These are phyloP conservation scores for Tenthredo notha DNA, from an alignment of 2,888 invertebrate genomes.

Conservation along the genomic window DNA sequence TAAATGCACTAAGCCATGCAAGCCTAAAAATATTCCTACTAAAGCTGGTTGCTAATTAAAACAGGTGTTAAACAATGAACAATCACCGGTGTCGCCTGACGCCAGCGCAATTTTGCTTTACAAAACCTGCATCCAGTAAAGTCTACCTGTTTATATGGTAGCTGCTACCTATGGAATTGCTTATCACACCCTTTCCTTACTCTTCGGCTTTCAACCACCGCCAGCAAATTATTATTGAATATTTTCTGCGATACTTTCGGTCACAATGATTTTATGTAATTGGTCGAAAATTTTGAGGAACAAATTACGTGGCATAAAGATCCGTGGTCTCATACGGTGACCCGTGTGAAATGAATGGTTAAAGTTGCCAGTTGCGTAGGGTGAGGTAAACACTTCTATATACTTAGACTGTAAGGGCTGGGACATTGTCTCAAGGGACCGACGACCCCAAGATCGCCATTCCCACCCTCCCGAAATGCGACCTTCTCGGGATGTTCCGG, in stretches of 20 bases:
- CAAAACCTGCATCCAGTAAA: slow-evolving; percentile 8
- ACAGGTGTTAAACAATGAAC: slow-evolving; percentile 57
- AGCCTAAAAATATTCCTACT: not conserved
- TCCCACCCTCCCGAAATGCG: not conserved
- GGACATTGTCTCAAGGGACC: slow-evolving; percentile 5
- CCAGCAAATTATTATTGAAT: not conserved
- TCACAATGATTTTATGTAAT: slow-evolving; percentile 1
- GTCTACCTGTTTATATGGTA: slow-evolving; percentile 37
- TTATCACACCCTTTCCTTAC: slow-evolving; percentile 5
- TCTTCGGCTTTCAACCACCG: not conserved
- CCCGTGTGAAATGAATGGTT: not conserved
- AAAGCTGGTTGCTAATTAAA: slow-evolving; percentile 53
- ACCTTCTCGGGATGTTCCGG: slow-evolving; percentile 5
- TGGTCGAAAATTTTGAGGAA: not conserved
- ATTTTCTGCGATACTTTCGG: not conserved
- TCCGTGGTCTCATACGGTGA: not conserved
- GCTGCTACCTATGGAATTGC: slow-evolving; percentile 26
- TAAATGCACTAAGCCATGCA: not conserved
- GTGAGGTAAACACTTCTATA: not conserved
- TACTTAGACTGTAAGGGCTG: not conserved
- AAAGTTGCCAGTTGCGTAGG: not conserved
- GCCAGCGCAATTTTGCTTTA: not conserved
- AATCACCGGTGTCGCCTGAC: slow-evolving; percentile 33
- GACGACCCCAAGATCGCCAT: slow-evolving; percentile 39
- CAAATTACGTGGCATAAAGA: not conserved